Conservation (phyloP, 1,140 invertebrate species). For the Antheraea pernyi region DNA sequence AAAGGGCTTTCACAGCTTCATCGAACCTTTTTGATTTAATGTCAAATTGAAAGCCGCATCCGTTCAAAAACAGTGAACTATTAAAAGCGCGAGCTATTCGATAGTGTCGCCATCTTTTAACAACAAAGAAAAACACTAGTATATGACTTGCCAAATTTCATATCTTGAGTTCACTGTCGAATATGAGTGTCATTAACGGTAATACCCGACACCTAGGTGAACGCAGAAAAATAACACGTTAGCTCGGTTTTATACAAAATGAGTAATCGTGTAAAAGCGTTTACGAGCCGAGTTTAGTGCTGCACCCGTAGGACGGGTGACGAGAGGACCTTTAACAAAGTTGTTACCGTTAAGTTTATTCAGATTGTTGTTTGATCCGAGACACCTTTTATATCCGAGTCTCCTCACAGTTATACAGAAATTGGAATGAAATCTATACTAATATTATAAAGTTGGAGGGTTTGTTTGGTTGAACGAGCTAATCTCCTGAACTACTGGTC, state of each 20-base stretch:
- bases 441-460: no score
- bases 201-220: neutral
- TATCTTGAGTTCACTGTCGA: neutral
- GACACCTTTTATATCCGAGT: neutral
- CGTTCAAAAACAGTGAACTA: no score
- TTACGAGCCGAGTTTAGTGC: slow-evolving; percentile 3
- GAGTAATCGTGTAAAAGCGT: neutral
- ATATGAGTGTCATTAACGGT: neutral
- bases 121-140: neutral
- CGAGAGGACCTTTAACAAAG: neutral
- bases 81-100: no score
- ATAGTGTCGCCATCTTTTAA: no score
- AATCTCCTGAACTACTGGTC: no score
- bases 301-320: neutral
- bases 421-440: neutral
- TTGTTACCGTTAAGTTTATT: slow-evolving; percentile 1
- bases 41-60: no score
- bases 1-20: no score
- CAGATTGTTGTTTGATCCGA: neutral
- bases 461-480: no score
- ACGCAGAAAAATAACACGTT: neutral
- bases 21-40: no score
- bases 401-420: neutral
- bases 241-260: neutral
- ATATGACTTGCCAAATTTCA: neutral